Evolutionary conservation across 2,113 vertebrate species (phyloP).

Genomic region (Falcunculus frontatus): DNA sequence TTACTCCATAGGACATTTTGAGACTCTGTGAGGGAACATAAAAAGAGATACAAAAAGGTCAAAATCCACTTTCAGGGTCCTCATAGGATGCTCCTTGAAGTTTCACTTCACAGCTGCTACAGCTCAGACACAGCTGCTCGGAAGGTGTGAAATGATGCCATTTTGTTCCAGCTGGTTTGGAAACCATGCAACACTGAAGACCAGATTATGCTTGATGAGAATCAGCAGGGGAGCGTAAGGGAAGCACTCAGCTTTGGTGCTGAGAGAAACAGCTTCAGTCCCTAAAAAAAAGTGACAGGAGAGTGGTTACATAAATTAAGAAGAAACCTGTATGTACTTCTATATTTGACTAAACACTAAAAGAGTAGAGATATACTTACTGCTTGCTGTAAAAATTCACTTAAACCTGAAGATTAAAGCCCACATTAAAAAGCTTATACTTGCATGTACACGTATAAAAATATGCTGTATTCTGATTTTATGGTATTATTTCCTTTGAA

Average conservation of each 20-base stretch:
- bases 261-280: background rate
- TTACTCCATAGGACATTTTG: background rate
- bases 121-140: conserved; percentile 34
- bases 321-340: background rate
- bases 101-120: conserved; percentile 25
- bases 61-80: background rate
- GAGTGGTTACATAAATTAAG: background rate
- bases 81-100: background rate
- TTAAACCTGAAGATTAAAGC: background rate
- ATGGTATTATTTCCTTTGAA: background rate
- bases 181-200: background rate
- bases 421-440: background rate
- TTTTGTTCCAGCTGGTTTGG: conserved; percentile 34
- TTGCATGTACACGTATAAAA: background rate
- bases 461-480: background rate
- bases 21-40: background rate
- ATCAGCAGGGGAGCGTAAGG: background rate
- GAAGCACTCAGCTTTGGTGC: background rate
- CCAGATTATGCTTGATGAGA: background rate
- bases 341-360: background rate
- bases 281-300: conserved; percentile 45
- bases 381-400: background rate
- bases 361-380: background rate
- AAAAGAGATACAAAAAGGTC: background rate
- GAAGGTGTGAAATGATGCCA: conserved; percentile 38